Percentiles rank a stretch among this genome's conserved stretches.
Conservation (phyloP, 2,797 vertebrate species). For the Micropoecilia bifurca region DNA sequence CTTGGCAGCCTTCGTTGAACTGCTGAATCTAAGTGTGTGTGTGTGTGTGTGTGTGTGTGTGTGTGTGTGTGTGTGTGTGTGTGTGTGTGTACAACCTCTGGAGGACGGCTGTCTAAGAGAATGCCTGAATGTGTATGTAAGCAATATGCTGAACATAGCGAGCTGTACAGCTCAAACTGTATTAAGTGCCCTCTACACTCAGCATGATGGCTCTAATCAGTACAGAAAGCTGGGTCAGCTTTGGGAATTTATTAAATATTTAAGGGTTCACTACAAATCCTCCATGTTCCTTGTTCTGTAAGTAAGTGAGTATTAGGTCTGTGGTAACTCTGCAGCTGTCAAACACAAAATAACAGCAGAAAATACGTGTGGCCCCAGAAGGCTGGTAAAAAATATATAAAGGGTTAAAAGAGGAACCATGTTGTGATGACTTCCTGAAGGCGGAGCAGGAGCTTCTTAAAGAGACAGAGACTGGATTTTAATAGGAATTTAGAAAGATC, state of each 20-base stretch:
- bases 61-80: slow-evolving; percentile 21
- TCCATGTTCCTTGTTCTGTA: neutral
- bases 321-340: neutral
- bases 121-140: slow-evolving; percentile 8
- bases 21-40: slow-evolving; percentile 22
- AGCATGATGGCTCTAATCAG: slow-evolving; percentile 29
- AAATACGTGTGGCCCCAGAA: neutral
- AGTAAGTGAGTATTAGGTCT: neutral
- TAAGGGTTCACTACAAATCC: neutral
- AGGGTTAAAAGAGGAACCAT: no score
- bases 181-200: slow-evolving; percentile 27
- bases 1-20: slow-evolving; percentile 18
- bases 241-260: slow-evolving; percentile 18
- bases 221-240: slow-evolving; percentile 12
- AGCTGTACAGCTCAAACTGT: neutral
- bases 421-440: no score
- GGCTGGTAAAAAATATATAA: no score
- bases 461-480: no score
- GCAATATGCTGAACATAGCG: neutral
- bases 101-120: slow-evolving; percentile 26
- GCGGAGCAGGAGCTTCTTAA: no score
- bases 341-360: neutral
- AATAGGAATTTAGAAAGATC: no score
- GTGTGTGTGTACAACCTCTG: slow-evolving; percentile 16
- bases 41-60: slow-evolving; percentile 19